Evolutionary conservation across 64 coral and sea anemone genomes (phyloP).

Genomic region (Montipora capricornis): DNA sequence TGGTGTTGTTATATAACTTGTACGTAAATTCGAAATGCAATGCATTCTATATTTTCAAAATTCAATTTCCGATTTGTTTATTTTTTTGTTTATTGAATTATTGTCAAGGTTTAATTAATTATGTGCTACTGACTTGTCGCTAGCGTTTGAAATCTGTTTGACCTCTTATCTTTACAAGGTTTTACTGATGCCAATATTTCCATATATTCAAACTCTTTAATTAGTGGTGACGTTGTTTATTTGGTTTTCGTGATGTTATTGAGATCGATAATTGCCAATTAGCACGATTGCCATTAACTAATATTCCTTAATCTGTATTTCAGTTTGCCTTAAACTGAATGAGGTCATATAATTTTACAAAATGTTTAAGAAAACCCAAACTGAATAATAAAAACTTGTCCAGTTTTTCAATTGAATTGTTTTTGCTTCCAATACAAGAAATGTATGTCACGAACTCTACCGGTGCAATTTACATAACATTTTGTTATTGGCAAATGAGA

Average conservation of each 20-base stretch:
- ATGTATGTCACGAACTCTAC: slow-evolving; percentile 12
- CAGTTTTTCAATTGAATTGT: slow-evolving; percentile 4
- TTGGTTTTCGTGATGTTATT: neutral
- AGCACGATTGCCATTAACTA: neutral
- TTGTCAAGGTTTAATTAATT: neutral
- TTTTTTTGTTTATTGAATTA: neutral
- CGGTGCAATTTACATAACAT: slow-evolving; percentile 32
- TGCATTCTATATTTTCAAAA: neutral
- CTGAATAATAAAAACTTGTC: neutral
- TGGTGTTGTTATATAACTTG: too few relatives aligned
- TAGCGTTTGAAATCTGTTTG: slow-evolving; percentile 8
- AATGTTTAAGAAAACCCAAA: neutral
- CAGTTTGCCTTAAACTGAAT: neutral
- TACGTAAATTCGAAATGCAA: too few relatives aligned
- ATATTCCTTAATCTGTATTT: neutral
- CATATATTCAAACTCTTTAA: slow-evolving; percentile 2
- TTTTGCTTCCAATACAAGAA: slow-evolving; percentile 29
- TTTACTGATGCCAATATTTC: slow-evolving; percentile 8
- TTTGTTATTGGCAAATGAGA: neutral
- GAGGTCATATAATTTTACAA: neutral
- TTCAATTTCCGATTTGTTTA: neutral
- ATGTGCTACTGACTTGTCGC: neutral
- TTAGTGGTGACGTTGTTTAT: slow-evolving; percentile 11
- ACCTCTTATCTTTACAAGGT: neutral
- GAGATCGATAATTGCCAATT: slow-evolving; percentile 27